Evolutionary conservation across 1,140 invertebrate species (phyloP).

Genomic region (Galleria mellonella): DNA sequence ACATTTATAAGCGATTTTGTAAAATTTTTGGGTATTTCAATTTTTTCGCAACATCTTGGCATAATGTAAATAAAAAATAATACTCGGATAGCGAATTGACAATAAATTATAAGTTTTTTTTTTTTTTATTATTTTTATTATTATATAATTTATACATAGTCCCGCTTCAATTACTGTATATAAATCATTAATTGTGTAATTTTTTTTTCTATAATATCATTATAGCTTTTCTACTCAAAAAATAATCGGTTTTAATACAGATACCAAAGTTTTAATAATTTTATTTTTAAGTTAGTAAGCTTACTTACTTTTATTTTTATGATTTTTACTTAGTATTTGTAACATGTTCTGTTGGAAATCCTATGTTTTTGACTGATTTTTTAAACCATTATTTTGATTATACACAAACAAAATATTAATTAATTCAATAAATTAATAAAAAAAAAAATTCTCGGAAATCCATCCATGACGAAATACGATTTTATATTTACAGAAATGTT

Average conservation of each 20-base stretch:
- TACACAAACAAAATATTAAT: too few species aligned
- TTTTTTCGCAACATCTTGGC: conserved; percentile 18
- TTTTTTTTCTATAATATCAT: conserved; percentile 46
- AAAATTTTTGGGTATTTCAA: not conserved
- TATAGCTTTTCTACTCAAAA: conserved; percentile 63
- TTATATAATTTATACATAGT: conserved; percentile 44
- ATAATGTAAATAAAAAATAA: conserved; percentile 58
- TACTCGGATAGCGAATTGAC: conserved; percentile 68
- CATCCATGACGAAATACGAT: conserved; percentile 65
- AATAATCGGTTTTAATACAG: conserved; percentile 66
- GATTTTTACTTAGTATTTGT: conserved; percentile 42
- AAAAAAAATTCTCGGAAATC: conserved; percentile 43
- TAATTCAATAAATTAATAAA: not conserved
- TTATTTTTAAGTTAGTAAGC: conserved; percentile 66
- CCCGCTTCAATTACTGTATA: conserved; percentile 56
- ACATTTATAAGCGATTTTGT: too few species aligned
- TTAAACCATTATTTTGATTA: too few species aligned
- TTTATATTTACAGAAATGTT: conserved; percentile 58
- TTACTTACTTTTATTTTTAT: conserved; percentile 49
- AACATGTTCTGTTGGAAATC: conserved; percentile 19
- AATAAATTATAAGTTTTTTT: conserved; percentile 56
- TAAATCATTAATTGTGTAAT: conserved; percentile 49
- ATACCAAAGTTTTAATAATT: conserved; percentile 72
- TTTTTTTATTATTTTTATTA: conserved; percentile 27
- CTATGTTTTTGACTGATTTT: conserved; percentile 8